Base-by-base conservation (phyloP, 2,888 invertebrate genomes). In the Aspidiotus destructor region DNA sequence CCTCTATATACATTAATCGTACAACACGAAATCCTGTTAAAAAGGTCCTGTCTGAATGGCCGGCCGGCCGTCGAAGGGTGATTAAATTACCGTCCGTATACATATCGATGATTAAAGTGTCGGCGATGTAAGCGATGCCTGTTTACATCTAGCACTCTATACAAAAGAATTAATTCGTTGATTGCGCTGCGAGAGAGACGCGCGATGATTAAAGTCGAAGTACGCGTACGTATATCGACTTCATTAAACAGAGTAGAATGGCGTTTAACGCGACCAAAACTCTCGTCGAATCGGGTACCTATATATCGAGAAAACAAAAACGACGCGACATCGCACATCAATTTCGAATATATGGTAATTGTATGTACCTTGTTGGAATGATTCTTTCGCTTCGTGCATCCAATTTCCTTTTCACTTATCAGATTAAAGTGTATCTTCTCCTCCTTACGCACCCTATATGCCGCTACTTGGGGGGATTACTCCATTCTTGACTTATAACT, bases 81-180 rank as follows among this genome's bases (percentile, higher is more conserved):
- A 48, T 48, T 48, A 48, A 48, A 48, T 48, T 48, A 48, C 48
- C 48, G 48, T 11, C 11, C 48, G 48, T 28, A 28, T 28, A 28
- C 48, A 48, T 48, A 48, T 48, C 48, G 48, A 48, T 48, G 48
- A 48, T 48, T 48, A 48, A 48, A 48, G 48, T 48, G 48, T 11
- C 48, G 48, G 48, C 48, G 48, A 48, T 48, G 48, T 28, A 28
- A 28, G 28, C 28, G 28, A 28, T 28, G 28, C 28, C 28, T 28
- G 28, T 48, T 48, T 48, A 48, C 48, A 48, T 48, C 48, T n/a
- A 11, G 48, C 48, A n/a, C n/a, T 48, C n/a, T 2, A 48, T 48
- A n/a, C n/a, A n/a, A 48, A 48, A 48, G 48, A 48, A 48, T 48
- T 48, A 48, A 48, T 48, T 48, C 48, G 48, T n/a, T 48, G 48